phyloP scores from a whole-genome alignment of 1,140 invertebrate species.

The Varroa destructor region DNA sequence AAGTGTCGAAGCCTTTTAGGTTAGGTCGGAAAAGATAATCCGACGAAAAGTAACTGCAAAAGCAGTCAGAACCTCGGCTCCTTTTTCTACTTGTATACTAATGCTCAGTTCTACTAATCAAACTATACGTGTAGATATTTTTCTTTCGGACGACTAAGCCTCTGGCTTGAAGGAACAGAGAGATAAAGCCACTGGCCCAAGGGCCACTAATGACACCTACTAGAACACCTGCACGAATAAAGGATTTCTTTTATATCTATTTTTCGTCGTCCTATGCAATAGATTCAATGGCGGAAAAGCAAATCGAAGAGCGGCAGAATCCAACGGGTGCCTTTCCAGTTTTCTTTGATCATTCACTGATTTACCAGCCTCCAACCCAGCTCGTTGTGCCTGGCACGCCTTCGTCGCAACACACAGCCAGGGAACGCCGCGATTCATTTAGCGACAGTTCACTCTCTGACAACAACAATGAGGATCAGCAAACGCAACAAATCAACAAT shows the following conservation, averaged over 20 bases:
- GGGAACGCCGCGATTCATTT: slow-evolving; percentile 10
- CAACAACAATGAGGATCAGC: slow-evolving; percentile 14
- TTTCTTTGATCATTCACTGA: slow-evolving; percentile 23
- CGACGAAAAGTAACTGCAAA: too few relatives aligned
- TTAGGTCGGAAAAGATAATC: too few relatives aligned
- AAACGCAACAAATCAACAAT: not conserved
- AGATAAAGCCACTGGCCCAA: too few relatives aligned
- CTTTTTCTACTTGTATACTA: too few relatives aligned
- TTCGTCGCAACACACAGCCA: slow-evolving; percentile 14
- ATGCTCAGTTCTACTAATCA: too few relatives aligned
- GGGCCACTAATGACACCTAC: too few relatives aligned
- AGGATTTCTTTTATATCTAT: not conserved
- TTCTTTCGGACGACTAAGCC: too few relatives aligned
- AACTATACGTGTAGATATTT: too few relatives aligned
- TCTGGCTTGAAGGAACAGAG: too few relatives aligned
- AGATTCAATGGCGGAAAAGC: slow-evolving; percentile 27
- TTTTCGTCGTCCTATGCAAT: not conserved
- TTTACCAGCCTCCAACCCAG: slow-evolving; percentile 24
- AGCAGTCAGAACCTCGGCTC: too few relatives aligned
- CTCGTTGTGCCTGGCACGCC: slow-evolving; percentile 11
- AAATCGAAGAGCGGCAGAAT: slow-evolving; percentile 15
- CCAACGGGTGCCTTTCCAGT: slow-evolving; percentile 17
- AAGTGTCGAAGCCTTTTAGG: too few relatives aligned
- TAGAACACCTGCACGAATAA: not conserved
- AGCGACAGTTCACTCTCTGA: slow-evolving; percentile 23